These are phyloP conservation scores for Sebastiscus tertius DNA, from an alignment of 2,797 vertebrate genomes.

Conservation along the genomic window DNA sequence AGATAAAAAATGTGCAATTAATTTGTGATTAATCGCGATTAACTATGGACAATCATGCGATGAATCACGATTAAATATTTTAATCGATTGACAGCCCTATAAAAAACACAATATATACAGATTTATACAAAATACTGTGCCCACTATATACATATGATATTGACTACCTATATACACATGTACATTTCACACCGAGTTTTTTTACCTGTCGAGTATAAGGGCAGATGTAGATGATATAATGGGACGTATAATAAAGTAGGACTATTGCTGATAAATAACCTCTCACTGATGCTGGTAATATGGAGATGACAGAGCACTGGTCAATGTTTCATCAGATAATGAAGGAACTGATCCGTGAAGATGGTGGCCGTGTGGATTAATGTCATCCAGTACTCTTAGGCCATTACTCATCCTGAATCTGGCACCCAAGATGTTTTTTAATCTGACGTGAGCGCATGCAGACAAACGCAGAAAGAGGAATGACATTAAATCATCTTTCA, in stretches of 20 bases:
- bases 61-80: too few species aligned
- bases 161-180: neutral
- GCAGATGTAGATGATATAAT: constrained; percentile 14
- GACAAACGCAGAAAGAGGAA: constrained; percentile 6
- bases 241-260: neutral
- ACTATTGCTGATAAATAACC: constrained; percentile 26
- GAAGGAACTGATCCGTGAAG: constrained; percentile 44
- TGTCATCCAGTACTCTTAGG: constrained; percentile 37
- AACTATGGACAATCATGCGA: too few species aligned
- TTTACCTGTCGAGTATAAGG: neutral
- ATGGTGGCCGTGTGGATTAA: constrained; percentile 46
- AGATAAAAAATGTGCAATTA: too few species aligned
- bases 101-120: neutral
- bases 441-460: neutral
- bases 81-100: too few species aligned
- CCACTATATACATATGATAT: neutral
- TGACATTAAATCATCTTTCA: neutral
- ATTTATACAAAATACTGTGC: neutral
- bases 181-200: neutral
- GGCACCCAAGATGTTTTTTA: constrained; percentile 13
- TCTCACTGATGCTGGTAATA: constrained; percentile 16
- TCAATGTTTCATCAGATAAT: constrained; percentile 49
- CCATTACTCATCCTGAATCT: constrained; percentile 49
- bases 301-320: constrained; percentile 30
- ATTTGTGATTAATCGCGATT: too few species aligned